Evolutionary conservation across 2,797 vertebrate genomes (phyloP).

Genomic region (Nannoperca obscura): DNA sequence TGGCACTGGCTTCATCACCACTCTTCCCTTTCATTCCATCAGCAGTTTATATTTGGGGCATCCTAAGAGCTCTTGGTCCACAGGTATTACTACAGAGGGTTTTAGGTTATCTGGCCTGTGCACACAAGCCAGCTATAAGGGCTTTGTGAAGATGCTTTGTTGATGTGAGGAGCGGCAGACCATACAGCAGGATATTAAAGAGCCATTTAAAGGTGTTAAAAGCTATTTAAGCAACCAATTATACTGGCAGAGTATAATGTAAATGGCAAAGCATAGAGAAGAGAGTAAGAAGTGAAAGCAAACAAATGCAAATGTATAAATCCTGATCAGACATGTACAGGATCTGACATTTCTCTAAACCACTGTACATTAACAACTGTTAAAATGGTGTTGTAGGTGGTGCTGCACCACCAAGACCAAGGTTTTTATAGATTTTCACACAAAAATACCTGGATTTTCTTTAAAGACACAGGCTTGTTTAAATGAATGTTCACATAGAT

Average conservation of each 20-base stretch:
- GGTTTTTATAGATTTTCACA: background rate
- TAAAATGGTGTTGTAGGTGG: background rate
- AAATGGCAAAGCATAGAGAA: background rate
- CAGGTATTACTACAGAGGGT: slow-evolving; percentile 42
- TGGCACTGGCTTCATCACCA: slow-evolving; percentile 40
- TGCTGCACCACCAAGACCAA: background rate
- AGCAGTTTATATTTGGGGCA: slow-evolving; percentile 39
- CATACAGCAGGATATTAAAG: slow-evolving; percentile 12
- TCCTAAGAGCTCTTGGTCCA: slow-evolving; percentile 19
- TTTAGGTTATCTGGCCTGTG: slow-evolving; percentile 22
- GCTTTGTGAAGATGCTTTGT: slow-evolving; percentile 22
- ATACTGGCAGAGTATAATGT: background rate
- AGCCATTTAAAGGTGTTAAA: background rate
- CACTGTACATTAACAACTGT: background rate
- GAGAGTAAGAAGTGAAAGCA: background rate
- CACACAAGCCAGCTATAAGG: slow-evolving; percentile 14
- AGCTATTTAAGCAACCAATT: slow-evolving; percentile 9
- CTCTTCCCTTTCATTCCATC: slow-evolving; percentile 40
- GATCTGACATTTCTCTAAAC: background rate
- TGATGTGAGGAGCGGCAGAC: slow-evolving; percentile 16
- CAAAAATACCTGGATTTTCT: background rate
- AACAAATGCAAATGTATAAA: too few relatives aligned
- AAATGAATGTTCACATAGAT: background rate
- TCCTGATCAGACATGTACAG: too few relatives aligned
- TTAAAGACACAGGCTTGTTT: background rate